Conservation (phyloP, 2,113 vertebrate genomes). For the Cyprinodon variegatus region DNA sequence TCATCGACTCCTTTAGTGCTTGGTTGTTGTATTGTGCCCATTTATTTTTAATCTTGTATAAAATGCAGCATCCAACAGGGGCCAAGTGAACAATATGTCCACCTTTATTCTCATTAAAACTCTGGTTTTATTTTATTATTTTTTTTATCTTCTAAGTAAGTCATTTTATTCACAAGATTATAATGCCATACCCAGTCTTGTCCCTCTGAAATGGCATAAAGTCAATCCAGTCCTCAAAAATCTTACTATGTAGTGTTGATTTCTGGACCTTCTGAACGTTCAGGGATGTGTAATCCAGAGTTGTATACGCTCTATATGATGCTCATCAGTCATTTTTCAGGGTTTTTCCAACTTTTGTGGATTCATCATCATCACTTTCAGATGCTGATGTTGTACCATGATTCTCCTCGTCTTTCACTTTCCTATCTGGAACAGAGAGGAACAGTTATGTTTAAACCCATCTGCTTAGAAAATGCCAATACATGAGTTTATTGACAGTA, state of each 20-base stretch:
- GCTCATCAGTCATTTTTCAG: background rate
- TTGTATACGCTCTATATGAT: background rate
- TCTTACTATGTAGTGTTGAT: background rate
- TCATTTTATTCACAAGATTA: background rate
- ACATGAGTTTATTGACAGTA: background rate
- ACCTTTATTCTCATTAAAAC: background rate
- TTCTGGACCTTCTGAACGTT: background rate
- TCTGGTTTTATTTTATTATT: background rate
- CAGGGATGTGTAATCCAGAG: background rate
- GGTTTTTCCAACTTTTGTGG: background rate
- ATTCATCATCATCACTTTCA: background rate
- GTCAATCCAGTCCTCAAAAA: background rate
- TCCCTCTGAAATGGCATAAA: accelerated
- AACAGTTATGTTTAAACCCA: background rate
- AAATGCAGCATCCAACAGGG: background rate
- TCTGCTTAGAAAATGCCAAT: background rate
- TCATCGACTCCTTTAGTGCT: background rate
- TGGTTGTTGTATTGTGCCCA: background rate
- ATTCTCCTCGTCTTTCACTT: background rate
- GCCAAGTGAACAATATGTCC: background rate
- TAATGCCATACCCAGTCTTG: background rate
- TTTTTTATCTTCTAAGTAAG: background rate
- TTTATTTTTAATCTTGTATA: background rate
- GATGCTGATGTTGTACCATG: background rate
- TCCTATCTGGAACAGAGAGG: conserved; percentile 25